phyloP scores from a whole-genome alignment of 2,888 invertebrate species.

The Pyrrhosoma nymphula region DNA sequence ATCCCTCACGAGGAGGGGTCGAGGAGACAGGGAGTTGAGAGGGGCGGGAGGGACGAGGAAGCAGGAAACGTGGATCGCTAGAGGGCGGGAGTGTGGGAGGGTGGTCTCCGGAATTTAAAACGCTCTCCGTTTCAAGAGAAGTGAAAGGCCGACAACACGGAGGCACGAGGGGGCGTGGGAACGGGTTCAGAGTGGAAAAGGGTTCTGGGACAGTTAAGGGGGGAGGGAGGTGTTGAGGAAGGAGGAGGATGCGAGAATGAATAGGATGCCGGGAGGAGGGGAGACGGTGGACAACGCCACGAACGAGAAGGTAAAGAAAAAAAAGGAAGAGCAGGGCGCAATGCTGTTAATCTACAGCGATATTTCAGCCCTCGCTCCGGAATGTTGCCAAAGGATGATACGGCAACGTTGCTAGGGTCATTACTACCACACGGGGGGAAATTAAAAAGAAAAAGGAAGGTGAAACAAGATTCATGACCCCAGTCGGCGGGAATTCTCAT shows the following conservation, averaged over 20 bases:
- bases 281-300: neutral
- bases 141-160: neutral
- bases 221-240: neutral
- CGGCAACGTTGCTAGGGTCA: too few species aligned
- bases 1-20: too few species aligned
- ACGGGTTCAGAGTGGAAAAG: neutral
- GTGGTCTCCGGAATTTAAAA: neutral
- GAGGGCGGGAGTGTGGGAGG: neutral
- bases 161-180: neutral
- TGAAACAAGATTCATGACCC: too few species aligned
- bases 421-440: neutral
- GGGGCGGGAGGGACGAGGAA: too few species aligned
- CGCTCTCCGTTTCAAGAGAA: neutral
- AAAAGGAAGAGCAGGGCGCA: neutral
- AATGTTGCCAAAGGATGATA: neutral
- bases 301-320: neutral
- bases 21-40: too few species aligned
- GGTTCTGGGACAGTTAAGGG: neutral
- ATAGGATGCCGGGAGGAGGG: neutral
- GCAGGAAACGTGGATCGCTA: too few species aligned
- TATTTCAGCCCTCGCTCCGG: neutral
- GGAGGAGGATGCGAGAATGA: neutral
- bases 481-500: too few species aligned
- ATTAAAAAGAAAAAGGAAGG: neutral
- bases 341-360: neutral